Evolutionary conservation across 2,888 invertebrate genomes (phyloP), one percentile per base, ranked within the genome.

Genomic region (Helicoverpa assulta): DNA sequence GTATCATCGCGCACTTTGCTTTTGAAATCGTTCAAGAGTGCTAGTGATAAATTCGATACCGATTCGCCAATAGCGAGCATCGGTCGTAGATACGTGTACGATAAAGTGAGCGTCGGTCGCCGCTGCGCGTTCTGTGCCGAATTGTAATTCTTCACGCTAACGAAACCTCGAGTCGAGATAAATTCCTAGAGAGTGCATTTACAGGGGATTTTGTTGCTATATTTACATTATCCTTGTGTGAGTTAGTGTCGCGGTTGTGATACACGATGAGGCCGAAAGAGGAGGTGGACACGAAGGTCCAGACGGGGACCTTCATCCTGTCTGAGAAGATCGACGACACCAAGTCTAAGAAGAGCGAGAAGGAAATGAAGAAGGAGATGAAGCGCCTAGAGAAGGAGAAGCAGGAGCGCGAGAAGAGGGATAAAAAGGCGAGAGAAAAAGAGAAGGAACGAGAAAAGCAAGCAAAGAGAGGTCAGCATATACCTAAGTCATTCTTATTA

Each of bases 261-360:
- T 78, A 69, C 73, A 86, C 84, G 70, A 95, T 95, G 95, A 91
- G 95, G 86, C 95, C 95, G 70, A 95, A 95, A 86, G 95, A 95
- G 76, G 92, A 92, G 85, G 68, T 73, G 78, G 94, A 94, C 83
- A 76, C 91, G 76, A 94, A 94, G 81, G 86, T 94, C 88, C 94
- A 95, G 80, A 92, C 93, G 73, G 96, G 96, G 85, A 95, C 96
- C 80, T 95, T 96, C 87, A 96, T 96, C 70, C 89, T 96, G 83
- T 95, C 96, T 81, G 96, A 96, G 87, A 96, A 96, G 85, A 95
- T 95, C 60, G 96, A 96, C 86, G 95, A 96, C 83, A 93, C 95
- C 64, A 94, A 95, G 88, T 90, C 91, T 79, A 94, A 93, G 87
- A 96, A 93, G 80, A 94, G 80, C 81, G 95, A 94, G 68, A 96